A percentile compares a stretch with the other conserved stretches of the same genome.
Evolutionary conservation across 2,888 invertebrate genomes (phyloP).

Genomic region (Agrenia bidenticulata): DNA sequence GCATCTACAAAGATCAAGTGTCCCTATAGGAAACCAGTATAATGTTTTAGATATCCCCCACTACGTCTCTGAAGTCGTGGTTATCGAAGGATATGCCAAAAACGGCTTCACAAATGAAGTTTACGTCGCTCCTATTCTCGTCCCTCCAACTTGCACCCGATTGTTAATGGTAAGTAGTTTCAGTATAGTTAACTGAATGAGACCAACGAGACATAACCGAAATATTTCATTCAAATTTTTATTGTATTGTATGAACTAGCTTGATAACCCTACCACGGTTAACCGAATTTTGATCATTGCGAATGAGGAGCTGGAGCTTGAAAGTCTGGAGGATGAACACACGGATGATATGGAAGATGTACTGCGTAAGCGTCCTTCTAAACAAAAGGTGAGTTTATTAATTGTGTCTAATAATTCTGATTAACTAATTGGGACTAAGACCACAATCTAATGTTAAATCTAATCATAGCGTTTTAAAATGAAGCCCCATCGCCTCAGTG

Average conservation of each 20-base stretch:
- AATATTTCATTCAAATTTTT: too few species aligned
- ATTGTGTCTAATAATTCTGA: too few species aligned
- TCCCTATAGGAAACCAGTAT: constrained; percentile 61
- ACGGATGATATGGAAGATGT: not conserved
- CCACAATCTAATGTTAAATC: too few species aligned
- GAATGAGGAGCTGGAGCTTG: not conserved
- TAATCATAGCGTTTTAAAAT: too few species aligned
- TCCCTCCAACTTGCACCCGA: constrained; percentile 57
- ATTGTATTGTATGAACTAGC: too few species aligned
- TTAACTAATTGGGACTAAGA: too few species aligned
- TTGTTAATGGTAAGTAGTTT: not conserved
- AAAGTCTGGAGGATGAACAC: not conserved
- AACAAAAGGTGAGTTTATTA: too few species aligned
- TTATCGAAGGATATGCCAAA: constrained; percentile 62
- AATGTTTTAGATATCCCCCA: constrained; percentile 62
- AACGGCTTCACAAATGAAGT: constrained; percentile 61
- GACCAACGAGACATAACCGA: not conserved
- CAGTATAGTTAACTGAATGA: too few species aligned
- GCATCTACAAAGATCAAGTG: constrained; percentile 62
- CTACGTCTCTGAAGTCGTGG: constrained; percentile 62
- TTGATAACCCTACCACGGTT: not conserved
- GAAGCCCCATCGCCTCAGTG: too few species aligned
- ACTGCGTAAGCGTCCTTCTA: too few species aligned
- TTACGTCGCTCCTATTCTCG: constrained; percentile 63
- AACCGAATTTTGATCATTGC: constrained; percentile 12